Conservation (phyloP, 1,140 invertebrate species). For the Heliconius eleuchia region DNA sequence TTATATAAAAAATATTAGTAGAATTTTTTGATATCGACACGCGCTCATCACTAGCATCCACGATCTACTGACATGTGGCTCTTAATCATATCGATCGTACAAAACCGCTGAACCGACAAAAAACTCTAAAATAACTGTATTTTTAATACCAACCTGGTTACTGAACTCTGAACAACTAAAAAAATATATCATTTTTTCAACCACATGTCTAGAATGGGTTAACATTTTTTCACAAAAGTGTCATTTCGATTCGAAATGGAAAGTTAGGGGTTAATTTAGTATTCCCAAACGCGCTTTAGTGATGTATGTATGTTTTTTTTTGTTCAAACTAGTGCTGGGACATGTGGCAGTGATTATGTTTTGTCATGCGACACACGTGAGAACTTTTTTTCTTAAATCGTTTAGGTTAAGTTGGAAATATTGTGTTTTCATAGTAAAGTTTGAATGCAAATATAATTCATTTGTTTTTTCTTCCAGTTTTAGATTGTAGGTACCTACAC, state of each 20-base stretch:
- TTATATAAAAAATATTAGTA: neutral
- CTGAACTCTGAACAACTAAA: conserved; percentile 60
- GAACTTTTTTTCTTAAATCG: conserved; percentile 53
- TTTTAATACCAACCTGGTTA: conserved; percentile 78
- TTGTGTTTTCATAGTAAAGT: conserved; percentile 21
- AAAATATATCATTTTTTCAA: conserved; percentile 58
- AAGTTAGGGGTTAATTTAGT: conserved; percentile 77
- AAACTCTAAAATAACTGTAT: conserved; percentile 74
- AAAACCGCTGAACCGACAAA: conserved; percentile 75
- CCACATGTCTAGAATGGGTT: conserved; percentile 78
- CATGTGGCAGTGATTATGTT: conserved; percentile 66
- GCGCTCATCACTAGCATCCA: conserved; percentile 28
- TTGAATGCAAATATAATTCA: neutral
- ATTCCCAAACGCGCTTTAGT: conserved; percentile 57
- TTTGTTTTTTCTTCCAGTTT: too few species aligned
- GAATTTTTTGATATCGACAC: neutral
- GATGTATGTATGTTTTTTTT: conserved; percentile 29
- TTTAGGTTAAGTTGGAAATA: conserved; percentile 21
- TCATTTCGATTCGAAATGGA: conserved; percentile 77
- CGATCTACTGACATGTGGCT: conserved; percentile 70
- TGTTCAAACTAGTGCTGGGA: conserved; percentile 50
- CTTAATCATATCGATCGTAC: conserved; percentile 77
- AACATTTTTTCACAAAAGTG: conserved; percentile 71
- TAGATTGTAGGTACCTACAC: too few species aligned
- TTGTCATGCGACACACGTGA: conserved; percentile 70